These are phyloP conservation scores for Andrena bicolor DNA, from an alignment of 2,888 invertebrate genomes.

Conservation along the genomic window DNA sequence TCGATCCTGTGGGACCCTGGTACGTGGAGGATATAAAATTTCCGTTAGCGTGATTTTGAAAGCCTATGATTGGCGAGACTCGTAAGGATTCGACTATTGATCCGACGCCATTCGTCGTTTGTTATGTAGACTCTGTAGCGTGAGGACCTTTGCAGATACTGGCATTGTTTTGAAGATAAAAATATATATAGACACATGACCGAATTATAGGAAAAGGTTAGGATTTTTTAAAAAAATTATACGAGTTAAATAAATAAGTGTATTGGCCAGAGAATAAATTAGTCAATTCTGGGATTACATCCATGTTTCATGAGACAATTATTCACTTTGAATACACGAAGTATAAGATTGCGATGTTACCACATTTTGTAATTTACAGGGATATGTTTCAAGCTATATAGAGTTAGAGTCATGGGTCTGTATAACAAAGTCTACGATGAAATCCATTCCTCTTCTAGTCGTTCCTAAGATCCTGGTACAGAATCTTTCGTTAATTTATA, in stretches of 20 bases:
- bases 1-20: constrained; percentile 67
- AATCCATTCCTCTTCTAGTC: constrained; percentile 68
- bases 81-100: constrained; percentile 7
- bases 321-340: background rate
- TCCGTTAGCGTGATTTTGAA: constrained; percentile 78
- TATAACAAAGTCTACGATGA: constrained; percentile 34
- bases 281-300: no score
- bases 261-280: no score
- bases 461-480: constrained; percentile 76
- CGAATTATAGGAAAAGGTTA: no score
- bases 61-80: constrained; percentile 8
- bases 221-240: no score
- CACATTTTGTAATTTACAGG: background rate
- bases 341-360: background rate
- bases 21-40: constrained; percentile 79
- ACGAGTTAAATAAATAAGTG: no score
- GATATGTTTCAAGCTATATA: background rate
- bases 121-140: no score
- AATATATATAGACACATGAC: no score
- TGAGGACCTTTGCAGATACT: background rate
- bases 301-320: background rate
- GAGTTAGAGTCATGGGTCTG: background rate
- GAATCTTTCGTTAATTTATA: constrained; percentile 84
- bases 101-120: background rate
- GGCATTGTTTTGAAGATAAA: background rate